These are phyloP conservation scores for Micrasema longulum DNA, from an alignment of 1,140 invertebrate species.

Conservation along the genomic window DNA sequence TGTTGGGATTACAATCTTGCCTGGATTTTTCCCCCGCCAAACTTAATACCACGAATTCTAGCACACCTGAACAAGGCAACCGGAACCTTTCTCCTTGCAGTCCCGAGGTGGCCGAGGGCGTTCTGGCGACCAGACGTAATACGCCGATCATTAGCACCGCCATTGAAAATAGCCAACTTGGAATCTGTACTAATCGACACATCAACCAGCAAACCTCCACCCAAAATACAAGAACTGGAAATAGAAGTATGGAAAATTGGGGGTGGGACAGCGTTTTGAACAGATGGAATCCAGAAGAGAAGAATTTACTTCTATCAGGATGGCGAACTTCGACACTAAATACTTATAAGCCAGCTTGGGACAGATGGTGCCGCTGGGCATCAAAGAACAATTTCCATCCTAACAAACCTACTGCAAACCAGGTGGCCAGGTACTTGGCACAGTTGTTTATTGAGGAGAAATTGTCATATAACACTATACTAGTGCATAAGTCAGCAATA, in stretches of 20 bases:
- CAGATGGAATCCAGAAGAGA: neutral
- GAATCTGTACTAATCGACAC: neutral
- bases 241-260: slow-evolving; percentile 15
- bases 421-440: slow-evolving; percentile 25
- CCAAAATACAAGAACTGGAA: slow-evolving; percentile 10
- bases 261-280: neutral
- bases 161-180: slow-evolving; percentile 22
- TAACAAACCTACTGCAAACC: slow-evolving; percentile 45
- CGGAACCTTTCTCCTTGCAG: neutral
- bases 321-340: slow-evolving; percentile 5
- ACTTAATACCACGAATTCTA: neutral
- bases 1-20: neutral
- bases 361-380: neutral
- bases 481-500: slow-evolving; percentile 1
- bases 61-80: neutral
- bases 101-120: neutral
- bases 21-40: slow-evolving; percentile 3
- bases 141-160: neutral
- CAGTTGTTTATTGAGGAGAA: slow-evolving; percentile 17
- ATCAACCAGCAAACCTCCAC: neutral
- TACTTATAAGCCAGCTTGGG: neutral
- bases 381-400: slow-evolving; percentile 36
- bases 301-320: neutral
- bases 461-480: slow-evolving; percentile 29
- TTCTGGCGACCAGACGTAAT: neutral